Conservation (phyloP, 2,113 vertebrate species). For the Sander lucioperca region DNA sequence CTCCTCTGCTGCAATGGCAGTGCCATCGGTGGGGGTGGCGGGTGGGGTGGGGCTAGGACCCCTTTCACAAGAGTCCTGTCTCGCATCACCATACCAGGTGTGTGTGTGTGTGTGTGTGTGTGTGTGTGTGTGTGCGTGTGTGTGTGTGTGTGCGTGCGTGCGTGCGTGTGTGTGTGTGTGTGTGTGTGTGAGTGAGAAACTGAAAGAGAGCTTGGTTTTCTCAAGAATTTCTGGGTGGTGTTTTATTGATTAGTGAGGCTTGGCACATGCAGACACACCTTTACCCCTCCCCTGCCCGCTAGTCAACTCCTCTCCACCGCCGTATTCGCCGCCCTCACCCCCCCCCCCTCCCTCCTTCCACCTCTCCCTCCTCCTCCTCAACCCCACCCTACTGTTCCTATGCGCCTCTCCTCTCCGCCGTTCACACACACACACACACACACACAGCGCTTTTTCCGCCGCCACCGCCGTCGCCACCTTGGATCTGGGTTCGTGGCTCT, state of each 20-base stretch:
- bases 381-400: slow-evolving; percentile 45
- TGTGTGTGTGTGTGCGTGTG: too few relatives aligned
- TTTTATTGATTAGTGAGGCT: slow-evolving; percentile 63
- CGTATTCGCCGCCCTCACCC: slow-evolving; percentile 77
- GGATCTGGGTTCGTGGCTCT: slow-evolving; percentile 73
- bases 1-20: slow-evolving; percentile 59
- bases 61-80: slow-evolving; percentile 41
- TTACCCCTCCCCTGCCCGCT: slow-evolving; percentile 62
- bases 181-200: slow-evolving; percentile 15
- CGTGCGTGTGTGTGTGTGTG: background rate
- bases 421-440: slow-evolving; percentile 53
- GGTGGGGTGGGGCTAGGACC: slow-evolving; percentile 17
- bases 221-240: slow-evolving; percentile 27
- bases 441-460: slow-evolving; percentile 73
- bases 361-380: slow-evolving; percentile 8
- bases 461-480: slow-evolving; percentile 76
- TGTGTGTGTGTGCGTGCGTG: slow-evolving; percentile 31
- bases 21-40: slow-evolving; percentile 47
- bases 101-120: too few relatives aligned
- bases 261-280: slow-evolving; percentile 60
- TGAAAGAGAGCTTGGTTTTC: slow-evolving; percentile 29
- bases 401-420: slow-evolving; percentile 80
- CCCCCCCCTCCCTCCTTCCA: slow-evolving; percentile 31
- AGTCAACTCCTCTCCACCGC: slow-evolving; percentile 74
- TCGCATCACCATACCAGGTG: slow-evolving; percentile 43